A percentile compares a stretch with the other conserved stretches of the same genome.
phyloP scores from a whole-genome alignment of 2,797 vertebrate species.

The Pipistrellus pipistrellus region DNA sequence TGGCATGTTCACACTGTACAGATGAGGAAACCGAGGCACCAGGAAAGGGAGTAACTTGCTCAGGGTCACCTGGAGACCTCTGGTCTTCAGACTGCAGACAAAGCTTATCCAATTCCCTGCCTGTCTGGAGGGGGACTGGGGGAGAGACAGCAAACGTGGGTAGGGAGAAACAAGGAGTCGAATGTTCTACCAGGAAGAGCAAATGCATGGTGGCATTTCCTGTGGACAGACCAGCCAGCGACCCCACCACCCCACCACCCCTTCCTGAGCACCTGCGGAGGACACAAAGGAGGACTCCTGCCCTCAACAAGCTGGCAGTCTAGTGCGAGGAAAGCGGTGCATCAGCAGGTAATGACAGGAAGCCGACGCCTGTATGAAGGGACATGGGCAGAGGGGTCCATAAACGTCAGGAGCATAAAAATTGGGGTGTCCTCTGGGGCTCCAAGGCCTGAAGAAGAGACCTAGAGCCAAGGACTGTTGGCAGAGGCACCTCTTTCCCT shows the following conservation, averaged over 20 bases:
- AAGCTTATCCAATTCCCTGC: background rate
- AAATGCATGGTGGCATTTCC: background rate
- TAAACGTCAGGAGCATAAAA: background rate
- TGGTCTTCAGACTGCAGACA: background rate
- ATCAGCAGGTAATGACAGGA: constrained; percentile 47
- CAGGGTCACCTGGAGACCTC: background rate
- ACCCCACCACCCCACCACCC: background rate
- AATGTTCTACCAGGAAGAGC: background rate
- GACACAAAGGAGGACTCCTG: background rate
- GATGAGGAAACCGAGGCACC: background rate
- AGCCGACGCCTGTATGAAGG: background rate
- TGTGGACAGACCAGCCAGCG: constrained; percentile 26
- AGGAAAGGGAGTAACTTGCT: background rate
- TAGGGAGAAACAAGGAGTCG: background rate
- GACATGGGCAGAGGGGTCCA: background rate
- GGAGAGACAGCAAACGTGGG: background rate
- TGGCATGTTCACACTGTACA: background rate
- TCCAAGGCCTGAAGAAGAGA: background rate
- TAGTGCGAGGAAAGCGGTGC: background rate
- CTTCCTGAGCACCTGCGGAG: background rate
- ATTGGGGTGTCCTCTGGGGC: background rate
- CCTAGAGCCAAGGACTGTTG: background rate
- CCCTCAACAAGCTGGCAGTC: constrained; percentile 68
- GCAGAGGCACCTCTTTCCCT: background rate
- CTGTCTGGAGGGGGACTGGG: background rate